Conservation (phyloP, 1,140 invertebrate genomes). For the Streblospio benedicti region DNA sequence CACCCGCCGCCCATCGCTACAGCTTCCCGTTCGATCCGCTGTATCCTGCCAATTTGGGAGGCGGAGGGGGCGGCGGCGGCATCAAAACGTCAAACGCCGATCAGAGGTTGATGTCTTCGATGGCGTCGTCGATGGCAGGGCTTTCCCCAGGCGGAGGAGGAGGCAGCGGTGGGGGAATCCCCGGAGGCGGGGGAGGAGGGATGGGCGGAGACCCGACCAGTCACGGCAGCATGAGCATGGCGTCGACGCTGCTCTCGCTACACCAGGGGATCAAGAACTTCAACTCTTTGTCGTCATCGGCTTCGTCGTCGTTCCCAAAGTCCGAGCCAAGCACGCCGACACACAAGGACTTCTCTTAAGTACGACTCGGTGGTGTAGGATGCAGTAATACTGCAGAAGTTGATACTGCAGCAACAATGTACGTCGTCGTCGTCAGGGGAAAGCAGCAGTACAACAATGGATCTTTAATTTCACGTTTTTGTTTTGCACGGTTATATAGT, state of each 20-base stretch:
- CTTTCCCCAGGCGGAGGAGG: constrained; percentile 7
- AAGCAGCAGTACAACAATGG: too few species aligned
- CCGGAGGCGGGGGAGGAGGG: background rate
- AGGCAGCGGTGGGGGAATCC: too few species aligned
- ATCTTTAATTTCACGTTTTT: too few species aligned
- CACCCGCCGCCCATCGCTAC: too few species aligned
- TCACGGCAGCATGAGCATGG: too few species aligned
- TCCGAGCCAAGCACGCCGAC: constrained; percentile 5
- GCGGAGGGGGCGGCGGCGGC: background rate
- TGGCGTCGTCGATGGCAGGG: background rate
- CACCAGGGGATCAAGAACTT: constrained; percentile 15
- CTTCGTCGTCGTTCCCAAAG: constrained; percentile 8
- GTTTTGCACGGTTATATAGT: too few species aligned
- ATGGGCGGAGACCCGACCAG: background rate
- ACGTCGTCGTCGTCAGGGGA: too few species aligned
- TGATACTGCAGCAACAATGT: too few species aligned
- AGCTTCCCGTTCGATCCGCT: too few species aligned
- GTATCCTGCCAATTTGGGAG: too few species aligned
- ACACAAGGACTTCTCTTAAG: constrained; percentile 6
- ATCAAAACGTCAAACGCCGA: background rate
- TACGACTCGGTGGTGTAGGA: background rate
- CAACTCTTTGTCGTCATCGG: background rate
- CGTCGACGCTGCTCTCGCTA: constrained; percentile 9
- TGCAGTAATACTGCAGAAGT: too few species aligned
- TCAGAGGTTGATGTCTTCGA: background rate